Evolutionary conservation across 2,888 invertebrate species (phyloP).

Genomic region (Dolichopus griseipennis): DNA sequence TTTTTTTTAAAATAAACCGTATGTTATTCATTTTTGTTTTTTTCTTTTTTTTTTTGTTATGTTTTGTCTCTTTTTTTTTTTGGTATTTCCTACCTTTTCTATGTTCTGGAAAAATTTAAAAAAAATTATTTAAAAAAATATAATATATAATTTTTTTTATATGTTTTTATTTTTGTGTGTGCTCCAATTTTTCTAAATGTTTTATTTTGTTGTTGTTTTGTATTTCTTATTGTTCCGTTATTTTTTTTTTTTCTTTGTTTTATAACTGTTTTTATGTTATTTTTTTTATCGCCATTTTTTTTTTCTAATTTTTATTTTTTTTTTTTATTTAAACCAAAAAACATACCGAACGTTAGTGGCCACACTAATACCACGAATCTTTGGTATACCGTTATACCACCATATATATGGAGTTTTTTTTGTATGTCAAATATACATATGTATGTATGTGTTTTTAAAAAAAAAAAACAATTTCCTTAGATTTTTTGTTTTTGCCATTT

Average conservation of each 20-base stretch:
- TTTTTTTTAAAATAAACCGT: too few species aligned
- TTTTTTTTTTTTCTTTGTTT: not conserved
- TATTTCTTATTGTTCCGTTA: too few species aligned
- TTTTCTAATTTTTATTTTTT: not conserved
- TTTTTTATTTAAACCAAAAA: constrained; percentile 9
- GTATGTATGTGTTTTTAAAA: not conserved
- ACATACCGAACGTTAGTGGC: constrained; percentile 23
- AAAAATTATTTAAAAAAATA: too few species aligned
- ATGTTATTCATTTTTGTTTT: not conserved
- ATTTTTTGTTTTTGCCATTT: not conserved
- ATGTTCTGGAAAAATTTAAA: too few species aligned
- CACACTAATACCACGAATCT: constrained; percentile 21
- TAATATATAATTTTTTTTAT: too few species aligned
- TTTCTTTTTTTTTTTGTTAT: not conserved
- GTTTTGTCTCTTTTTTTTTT: too few species aligned
- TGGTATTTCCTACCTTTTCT: too few species aligned
- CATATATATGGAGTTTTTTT: not conserved
- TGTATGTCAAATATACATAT: too few species aligned
- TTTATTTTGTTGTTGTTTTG: too few species aligned
- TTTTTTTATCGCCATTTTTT: not conserved
- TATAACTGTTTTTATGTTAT: not conserved
- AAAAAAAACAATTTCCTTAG: not conserved
- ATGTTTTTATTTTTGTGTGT: too few species aligned
- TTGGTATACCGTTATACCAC: constrained; percentile 9
- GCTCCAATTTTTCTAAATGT: too few species aligned